Evolutionary conservation across 1,140 invertebrate genomes (phyloP).

Genomic region (Calliopsis andreniformis): DNA sequence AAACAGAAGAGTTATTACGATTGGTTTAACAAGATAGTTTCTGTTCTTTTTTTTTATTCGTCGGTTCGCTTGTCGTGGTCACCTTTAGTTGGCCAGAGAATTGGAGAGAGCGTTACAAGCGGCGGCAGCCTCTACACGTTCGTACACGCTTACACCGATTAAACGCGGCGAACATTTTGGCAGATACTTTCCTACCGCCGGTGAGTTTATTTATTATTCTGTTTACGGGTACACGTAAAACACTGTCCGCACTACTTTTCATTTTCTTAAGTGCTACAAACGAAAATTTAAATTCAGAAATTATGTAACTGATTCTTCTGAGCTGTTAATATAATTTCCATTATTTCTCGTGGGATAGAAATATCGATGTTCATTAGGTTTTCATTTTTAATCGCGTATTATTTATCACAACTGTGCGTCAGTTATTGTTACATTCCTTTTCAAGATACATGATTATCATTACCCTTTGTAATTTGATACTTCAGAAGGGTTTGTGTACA

Average conservation of each 20-base stretch:
- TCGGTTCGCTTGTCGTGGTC: constrained; percentile 80
- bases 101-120: constrained; percentile 86
- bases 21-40: constrained; percentile 74
- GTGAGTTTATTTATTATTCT: constrained; percentile 84
- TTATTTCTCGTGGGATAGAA: constrained; percentile 1
- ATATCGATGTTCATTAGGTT: neutral
- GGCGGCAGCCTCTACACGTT: constrained; percentile 85
- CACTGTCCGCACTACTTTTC: constrained; percentile 18
- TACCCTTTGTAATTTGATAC: neutral
- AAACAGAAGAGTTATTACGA: constrained; percentile 55
- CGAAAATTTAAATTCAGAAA: constrained; percentile 18
- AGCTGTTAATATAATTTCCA: constrained; percentile 1
- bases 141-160: constrained; percentile 87
- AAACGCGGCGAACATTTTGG: constrained; percentile 88
- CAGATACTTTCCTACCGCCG: constrained; percentile 90
- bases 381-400: neutral
- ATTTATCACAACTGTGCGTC: neutral
- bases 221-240: constrained; percentile 68
- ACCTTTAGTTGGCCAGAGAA: constrained; percentile 79
- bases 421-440: neutral
- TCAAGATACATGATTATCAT: constrained; percentile 1
- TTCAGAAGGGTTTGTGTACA: too few species aligned
- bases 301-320: neutral
- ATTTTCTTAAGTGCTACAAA: constrained; percentile 12
- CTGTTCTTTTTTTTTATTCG: constrained; percentile 79